Evolutionary conservation across 2,888 invertebrate species (phyloP).

Genomic region (Cyclophora albipunctata): DNA sequence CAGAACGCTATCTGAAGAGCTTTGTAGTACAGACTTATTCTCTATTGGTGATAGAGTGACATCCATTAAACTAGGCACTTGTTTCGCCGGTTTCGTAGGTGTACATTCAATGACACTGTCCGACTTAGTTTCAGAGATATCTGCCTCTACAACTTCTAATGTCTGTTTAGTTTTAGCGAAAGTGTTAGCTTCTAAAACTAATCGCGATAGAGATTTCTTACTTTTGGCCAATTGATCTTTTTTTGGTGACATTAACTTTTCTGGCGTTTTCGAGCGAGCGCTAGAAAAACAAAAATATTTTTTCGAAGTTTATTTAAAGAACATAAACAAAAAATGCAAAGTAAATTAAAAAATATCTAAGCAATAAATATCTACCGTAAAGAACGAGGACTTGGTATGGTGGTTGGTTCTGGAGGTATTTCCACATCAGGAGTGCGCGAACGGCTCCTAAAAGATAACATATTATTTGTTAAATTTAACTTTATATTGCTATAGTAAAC

Average conservation of each 20-base stretch:
- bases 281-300: slow-evolving; percentile 28
- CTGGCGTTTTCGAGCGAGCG: slow-evolving; percentile 62
- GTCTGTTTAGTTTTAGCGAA: slow-evolving; percentile 53
- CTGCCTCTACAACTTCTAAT: slow-evolving; percentile 34
- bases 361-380: slow-evolving; percentile 25
- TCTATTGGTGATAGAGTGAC: slow-evolving; percentile 60
- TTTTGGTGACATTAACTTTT: slow-evolving; percentile 55
- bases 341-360: background rate
- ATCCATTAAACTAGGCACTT: slow-evolving; percentile 45
- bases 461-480: background rate
- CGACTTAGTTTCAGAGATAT: slow-evolving; percentile 24
- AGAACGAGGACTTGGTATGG: slow-evolving; percentile 36
- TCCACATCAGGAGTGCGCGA: slow-evolving; percentile 56
- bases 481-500: background rate
- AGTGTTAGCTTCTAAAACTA: slow-evolving; percentile 62
- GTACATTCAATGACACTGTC: slow-evolving; percentile 49
- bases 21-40: slow-evolving; percentile 56
- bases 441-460: slow-evolving; percentile 35
- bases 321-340: background rate
- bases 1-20: slow-evolving; percentile 43
- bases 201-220: slow-evolving; percentile 56
- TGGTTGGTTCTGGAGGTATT: slow-evolving; percentile 24
- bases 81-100: slow-evolving; percentile 51
- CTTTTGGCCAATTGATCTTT: slow-evolving; percentile 38
- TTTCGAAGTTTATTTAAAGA: background rate